phyloP scores from a whole-genome alignment of 2,888 invertebrate genomes.

The Pardosa pseudoannulata region DNA sequence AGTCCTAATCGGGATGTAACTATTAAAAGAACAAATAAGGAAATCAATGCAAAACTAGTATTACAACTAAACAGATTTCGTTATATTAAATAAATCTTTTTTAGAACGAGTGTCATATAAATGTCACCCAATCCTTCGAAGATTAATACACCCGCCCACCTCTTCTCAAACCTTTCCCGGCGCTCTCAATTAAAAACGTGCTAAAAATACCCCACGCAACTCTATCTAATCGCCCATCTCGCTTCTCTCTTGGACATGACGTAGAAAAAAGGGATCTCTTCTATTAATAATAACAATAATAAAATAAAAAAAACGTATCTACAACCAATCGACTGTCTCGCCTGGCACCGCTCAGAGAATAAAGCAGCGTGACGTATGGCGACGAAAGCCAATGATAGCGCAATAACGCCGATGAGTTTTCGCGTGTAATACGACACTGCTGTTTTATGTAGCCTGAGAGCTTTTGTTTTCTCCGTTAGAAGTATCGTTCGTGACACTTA shows the following conservation, averaged over 20 bases:
- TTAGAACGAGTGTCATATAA: not conserved
- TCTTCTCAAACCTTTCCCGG: not conserved
- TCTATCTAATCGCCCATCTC: slow-evolving; percentile 5
- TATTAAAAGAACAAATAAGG: too few relatives aligned
- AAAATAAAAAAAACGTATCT: not conserved
- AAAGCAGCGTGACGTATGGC: slow-evolving; percentile 5
- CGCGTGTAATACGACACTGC: not conserved
- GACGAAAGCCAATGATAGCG: not conserved
- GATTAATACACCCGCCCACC: not conserved
- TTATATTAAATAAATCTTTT: not conserved
- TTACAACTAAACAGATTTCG: too few relatives aligned
- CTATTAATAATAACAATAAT: too few relatives aligned
- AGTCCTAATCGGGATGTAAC: too few relatives aligned
- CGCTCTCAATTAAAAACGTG: not conserved
- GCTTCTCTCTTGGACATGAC: not conserved
- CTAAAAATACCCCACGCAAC: slow-evolving; percentile 2
- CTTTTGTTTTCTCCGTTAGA: not conserved
- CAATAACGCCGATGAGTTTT: not conserved
- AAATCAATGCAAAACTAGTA: too few relatives aligned
- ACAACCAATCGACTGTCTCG: not conserved
- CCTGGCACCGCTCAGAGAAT: not conserved
- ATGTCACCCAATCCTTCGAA: not conserved
- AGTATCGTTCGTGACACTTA: slow-evolving; percentile 4
- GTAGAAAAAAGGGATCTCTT: not conserved
- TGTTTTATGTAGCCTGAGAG: not conserved